Evolutionary conservation across 2,888 invertebrate species (phyloP).

Genomic region (Dicyrtomina minuta): DNA sequence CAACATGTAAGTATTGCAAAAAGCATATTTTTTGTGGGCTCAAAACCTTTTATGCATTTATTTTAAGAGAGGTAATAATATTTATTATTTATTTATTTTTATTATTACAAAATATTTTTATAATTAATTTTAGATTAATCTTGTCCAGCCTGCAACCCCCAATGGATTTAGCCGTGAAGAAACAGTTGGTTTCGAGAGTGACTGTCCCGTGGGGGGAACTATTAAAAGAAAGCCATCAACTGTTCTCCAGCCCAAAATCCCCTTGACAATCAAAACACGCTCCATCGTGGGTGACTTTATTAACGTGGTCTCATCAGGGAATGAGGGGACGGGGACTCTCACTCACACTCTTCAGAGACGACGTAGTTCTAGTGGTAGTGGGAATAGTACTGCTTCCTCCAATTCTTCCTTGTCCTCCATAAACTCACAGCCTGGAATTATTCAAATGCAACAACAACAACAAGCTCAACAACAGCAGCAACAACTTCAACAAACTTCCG

Average conservation of each 20-base stretch:
- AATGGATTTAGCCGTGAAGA: constrained; percentile 62
- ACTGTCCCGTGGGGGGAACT: constrained; percentile 61
- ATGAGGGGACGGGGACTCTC: constrained; percentile 51
- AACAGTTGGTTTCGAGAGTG: constrained; percentile 57
- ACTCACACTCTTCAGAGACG: constrained; percentile 51
- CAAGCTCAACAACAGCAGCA: no score
- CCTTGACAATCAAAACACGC: constrained; percentile 84
- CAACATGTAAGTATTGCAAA: constrained; percentile 25
- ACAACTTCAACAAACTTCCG: no score
- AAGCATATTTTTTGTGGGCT: no score
- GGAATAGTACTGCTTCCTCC: constrained; percentile 40
- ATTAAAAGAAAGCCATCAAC: constrained; percentile 85
- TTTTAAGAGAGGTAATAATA: no score
- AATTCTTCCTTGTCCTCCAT: constrained; percentile 43
- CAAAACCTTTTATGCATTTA: no score
- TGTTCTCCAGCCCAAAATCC: constrained; percentile 81
- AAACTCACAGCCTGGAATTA: constrained; percentile 24
- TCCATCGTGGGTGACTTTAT: constrained; percentile 76
- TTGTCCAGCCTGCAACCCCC: constrained; percentile 8
- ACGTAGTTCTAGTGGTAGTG: constrained; percentile 41
- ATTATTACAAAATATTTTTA: no score
- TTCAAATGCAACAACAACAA: background rate
- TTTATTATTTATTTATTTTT: no score
- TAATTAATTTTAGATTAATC: constrained; percentile 19
- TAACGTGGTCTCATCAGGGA: constrained; percentile 62